phyloP scores from a whole-genome alignment of 2,113 vertebrate genomes.

The Chiloscyllium plagiosum region DNA sequence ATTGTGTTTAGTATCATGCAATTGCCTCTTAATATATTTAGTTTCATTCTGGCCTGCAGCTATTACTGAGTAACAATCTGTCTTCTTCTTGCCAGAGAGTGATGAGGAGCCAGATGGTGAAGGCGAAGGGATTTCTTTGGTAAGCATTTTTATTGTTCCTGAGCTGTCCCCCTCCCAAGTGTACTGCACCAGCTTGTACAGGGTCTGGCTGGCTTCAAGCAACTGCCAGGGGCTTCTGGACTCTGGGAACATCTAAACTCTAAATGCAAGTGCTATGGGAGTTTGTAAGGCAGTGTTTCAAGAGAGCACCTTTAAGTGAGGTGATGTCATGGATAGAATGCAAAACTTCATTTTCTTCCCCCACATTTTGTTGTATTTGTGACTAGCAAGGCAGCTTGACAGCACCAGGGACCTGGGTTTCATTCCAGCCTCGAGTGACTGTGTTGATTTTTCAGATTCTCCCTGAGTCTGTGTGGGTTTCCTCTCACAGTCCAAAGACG shows the following conservation, averaged over 20 bases:
- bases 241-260: not conserved
- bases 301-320: too few relatives aligned
- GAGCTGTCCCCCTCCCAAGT: not conserved
- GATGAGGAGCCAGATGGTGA: slow-evolving; percentile 48
- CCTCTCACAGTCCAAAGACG: too few relatives aligned
- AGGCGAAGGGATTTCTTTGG: slow-evolving; percentile 33
- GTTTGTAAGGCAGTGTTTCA: too few relatives aligned
- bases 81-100: not conserved
- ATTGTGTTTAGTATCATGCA: not conserved
- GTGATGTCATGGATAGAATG: too few relatives aligned
- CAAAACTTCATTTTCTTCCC: too few relatives aligned
- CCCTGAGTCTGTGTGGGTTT: too few relatives aligned
- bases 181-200: not conserved
- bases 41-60: not conserved
- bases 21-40: not conserved
- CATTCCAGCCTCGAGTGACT: too few relatives aligned
- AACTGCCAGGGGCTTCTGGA: not conserved
- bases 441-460: too few relatives aligned
- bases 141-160: not conserved
- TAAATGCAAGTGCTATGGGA: not conserved
- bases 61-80: not conserved
- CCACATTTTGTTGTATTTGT: too few relatives aligned
- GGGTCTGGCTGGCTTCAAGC: not conserved
- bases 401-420: too few relatives aligned
- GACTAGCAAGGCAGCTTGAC: too few relatives aligned